Base-by-base conservation (phyloP, 2,888 invertebrate genomes). In the Malacosoma neustria region DNA sequence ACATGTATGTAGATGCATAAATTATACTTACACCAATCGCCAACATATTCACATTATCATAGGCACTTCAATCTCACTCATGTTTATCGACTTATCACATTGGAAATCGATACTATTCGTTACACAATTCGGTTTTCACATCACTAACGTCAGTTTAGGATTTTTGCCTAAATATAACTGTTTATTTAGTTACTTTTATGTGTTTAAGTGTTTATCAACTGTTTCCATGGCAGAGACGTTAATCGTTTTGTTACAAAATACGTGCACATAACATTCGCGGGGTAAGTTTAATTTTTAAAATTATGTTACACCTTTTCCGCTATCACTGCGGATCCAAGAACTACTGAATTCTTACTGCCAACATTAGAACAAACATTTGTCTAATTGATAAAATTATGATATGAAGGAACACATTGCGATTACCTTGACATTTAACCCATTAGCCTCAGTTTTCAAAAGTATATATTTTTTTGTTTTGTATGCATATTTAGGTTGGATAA, bases 311-410 rank as follows among this genome's bases (percentile, higher is more conserved):
- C 22, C 5, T 9, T 22, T 22, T 9, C 5, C 22, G 22, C 22
- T 2, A n/a, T n/a, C n/a, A n/a, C n/a, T n/a, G n/a, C n/a, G n/a
- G n/a, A n/a, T n/a, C n/a, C n/a, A n/a, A n/a, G n/a, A n/a, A n/a
- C n/a, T n/a, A n/a, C n/a, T n/a, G n/a, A 2, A 47, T 47, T 49
- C 54, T 40, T 52, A 51, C 44, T 68, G 54, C 63, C 61, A 61
- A 62, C 64, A 48, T 22, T 22, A 22, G 22, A 22, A 22, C 22
- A 7, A 9, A 7, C 9, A 22, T 22, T 22, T 1, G 5, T 22
- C 0, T 6, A 22, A 22, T 22, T 22, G 22, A 22, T 22, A 22
- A 22, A 22, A 22, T 2, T 22, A 7, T n/a, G n/a, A n/a, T n/a
- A 2, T 7, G 22, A 9, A 22, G 22, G 22, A 22, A 22, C 5